phyloP scores from a whole-genome alignment of 2,888 invertebrate genomes.

The Clistopyga incitator region DNA sequence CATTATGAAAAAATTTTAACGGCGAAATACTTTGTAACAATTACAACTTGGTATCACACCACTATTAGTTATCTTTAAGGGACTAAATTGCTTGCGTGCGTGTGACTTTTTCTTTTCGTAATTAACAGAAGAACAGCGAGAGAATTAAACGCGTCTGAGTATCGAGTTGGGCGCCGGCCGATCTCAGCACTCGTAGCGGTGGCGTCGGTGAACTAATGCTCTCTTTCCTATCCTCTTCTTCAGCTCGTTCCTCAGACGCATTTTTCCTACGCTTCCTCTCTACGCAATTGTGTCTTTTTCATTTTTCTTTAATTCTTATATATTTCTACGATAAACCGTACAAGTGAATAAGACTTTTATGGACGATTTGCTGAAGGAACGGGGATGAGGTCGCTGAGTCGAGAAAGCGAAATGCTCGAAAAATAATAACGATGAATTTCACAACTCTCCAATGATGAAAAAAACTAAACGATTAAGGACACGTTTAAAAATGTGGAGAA shows the following conservation, averaged over 20 bases:
- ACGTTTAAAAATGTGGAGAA: neutral
- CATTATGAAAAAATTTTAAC: slow-evolving; percentile 68
- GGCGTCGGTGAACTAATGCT: slow-evolving; percentile 52
- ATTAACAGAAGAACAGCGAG: slow-evolving; percentile 37
- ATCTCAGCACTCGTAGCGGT: slow-evolving; percentile 44
- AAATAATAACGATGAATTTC: slow-evolving; percentile 36
- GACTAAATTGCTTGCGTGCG: slow-evolving; percentile 57
- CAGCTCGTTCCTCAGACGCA: slow-evolving; percentile 7
- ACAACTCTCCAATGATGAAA: slow-evolving; percentile 34
- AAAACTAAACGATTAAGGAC: neutral
- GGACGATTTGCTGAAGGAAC: slow-evolving; percentile 65
- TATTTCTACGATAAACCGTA: slow-evolving; percentile 65
- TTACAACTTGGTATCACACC: slow-evolving; percentile 68
- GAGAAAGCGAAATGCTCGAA: slow-evolving; percentile 49
- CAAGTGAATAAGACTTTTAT: slow-evolving; percentile 58
- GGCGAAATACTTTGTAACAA: slow-evolving; percentile 68
- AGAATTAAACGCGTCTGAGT: slow-evolving; percentile 33
- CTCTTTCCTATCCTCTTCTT: neutral
- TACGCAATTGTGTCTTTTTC: slow-evolving; percentile 27
- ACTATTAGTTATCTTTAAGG: slow-evolving; percentile 65
- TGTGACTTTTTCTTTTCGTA: slow-evolving; percentile 23
- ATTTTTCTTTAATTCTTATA: slow-evolving; percentile 41
- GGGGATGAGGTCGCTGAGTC: slow-evolving; percentile 56
- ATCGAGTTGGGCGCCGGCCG: slow-evolving; percentile 6
- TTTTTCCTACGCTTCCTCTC: slow-evolving; percentile 31